Evolutionary conservation across 2,888 invertebrate species (phyloP).

Genomic region (Temnothorax unifasciatus): DNA sequence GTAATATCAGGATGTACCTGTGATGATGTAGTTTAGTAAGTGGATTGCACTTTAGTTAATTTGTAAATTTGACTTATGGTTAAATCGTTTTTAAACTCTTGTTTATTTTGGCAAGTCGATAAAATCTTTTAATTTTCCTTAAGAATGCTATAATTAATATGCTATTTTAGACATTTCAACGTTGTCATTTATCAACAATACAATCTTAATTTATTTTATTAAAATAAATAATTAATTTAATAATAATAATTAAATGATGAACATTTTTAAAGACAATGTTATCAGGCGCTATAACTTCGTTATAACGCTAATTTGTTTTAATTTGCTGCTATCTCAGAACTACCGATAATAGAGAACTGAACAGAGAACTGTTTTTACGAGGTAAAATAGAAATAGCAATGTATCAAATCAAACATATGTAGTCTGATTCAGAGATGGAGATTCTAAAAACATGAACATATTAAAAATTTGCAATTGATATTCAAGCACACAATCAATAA

Average conservation of each 20-base stretch:
- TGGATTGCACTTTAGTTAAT: not conserved
- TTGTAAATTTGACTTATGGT: not conserved
- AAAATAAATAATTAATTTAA: not conserved
- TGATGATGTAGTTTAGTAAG: not conserved
- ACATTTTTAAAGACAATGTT: too few relatives aligned
- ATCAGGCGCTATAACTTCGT: not conserved
- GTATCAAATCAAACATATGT: not conserved
- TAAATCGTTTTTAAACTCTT: not conserved
- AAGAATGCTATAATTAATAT: too few relatives aligned
- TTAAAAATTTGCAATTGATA: not conserved
- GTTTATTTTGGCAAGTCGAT: not conserved
- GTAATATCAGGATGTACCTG: not conserved
- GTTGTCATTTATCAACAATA: not conserved
- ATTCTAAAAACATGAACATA: not conserved
- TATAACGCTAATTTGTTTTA: not conserved
- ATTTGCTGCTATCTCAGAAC: not conserved
- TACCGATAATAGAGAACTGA: not conserved
- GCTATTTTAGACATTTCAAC: not conserved
- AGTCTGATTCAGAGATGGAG: not conserved
- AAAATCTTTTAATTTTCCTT: not conserved
- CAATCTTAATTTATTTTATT: not conserved
- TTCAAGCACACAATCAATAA: constrained; percentile 18
- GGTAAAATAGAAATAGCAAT: not conserved
- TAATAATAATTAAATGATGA: not conserved
- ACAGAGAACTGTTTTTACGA: not conserved